A percentile compares a stretch with the other conserved stretches of the same genome.
These are phyloP conservation scores for Polia nebulosa DNA, from an alignment of 2,888 invertebrate genomes.

Conservation along the genomic window DNA sequence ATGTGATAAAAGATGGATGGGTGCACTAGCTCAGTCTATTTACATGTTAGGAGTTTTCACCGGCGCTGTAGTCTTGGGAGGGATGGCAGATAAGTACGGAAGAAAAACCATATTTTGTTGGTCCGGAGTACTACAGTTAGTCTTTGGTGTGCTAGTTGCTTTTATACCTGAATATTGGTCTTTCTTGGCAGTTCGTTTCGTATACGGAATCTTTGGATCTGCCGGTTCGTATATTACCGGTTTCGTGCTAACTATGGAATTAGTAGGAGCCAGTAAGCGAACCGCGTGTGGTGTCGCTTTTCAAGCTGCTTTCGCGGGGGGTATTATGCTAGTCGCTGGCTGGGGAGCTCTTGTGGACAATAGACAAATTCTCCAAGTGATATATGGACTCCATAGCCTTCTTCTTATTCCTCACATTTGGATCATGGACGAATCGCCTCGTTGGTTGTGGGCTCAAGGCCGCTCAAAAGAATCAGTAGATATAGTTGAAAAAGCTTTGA, in stretches of 20 bases:
- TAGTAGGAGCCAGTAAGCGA: conserved; percentile 95
- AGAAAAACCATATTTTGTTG: conserved; percentile 95
- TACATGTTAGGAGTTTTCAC: conserved; percentile 97
- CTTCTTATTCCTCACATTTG: conserved; percentile 95
- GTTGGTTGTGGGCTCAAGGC: conserved; percentile 97
- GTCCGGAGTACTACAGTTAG: conserved; percentile 94
- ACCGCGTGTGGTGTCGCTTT: conserved; percentile 95
- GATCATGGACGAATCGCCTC: conserved; percentile 97
- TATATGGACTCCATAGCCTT: conserved; percentile 94
- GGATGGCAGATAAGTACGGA: conserved; percentile 96
- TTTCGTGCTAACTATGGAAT: conserved; percentile 95
- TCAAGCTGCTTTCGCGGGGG: conserved; percentile 94
- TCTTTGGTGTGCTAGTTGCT: conserved; percentile 94
- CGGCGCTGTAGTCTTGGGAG: conserved; percentile 95
- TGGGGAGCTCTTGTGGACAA: conserved; percentile 95
- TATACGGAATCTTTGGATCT: conserved; percentile 96
- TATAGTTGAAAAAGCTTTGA: conserved; percentile 94
- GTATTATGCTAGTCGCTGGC: conserved; percentile 95
- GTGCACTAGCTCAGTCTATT: conserved; percentile 94
- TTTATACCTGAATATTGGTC: conserved; percentile 95
- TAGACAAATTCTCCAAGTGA: conserved; percentile 93
- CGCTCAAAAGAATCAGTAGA: conserved; percentile 93
- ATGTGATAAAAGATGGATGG: conserved; percentile 95
- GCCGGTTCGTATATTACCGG: conserved; percentile 94
- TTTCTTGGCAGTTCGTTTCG: conserved; percentile 92